These are phyloP conservation scores for Spisula solida DNA, from an alignment of 2,888 invertebrate genomes.

Conservation along the genomic window DNA sequence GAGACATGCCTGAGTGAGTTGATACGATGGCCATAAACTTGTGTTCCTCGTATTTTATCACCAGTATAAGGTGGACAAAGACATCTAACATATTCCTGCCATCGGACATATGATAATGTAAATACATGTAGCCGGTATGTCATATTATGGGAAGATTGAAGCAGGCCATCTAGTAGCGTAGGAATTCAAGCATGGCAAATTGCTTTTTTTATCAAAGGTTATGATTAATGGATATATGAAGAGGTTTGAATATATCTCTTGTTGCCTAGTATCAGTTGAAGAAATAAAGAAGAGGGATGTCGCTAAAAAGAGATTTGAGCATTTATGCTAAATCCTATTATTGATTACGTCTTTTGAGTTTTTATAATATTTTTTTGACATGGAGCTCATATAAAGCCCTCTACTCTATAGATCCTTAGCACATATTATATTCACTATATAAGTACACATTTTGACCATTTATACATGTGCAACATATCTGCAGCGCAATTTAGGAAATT, in stretches of 20 bases:
- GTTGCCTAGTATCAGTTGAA: conserved; percentile 1
- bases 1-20: not conserved
- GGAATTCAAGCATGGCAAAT: conserved; percentile 28
- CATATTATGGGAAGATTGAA: not conserved
- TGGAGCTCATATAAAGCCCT: too few relatives aligned
- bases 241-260: not conserved
- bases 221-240: conserved; percentile 18
- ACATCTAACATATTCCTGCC: not conserved
- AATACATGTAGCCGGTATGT: not conserved
- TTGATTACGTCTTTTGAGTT: not conserved
- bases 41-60: not conserved
- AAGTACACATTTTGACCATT: too few relatives aligned
- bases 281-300: not conserved
- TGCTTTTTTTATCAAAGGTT: conserved; percentile 25
- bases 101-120: not conserved
- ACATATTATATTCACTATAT: too few relatives aligned
- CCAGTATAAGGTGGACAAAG: conserved; percentile 15
- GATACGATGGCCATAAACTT: not conserved
- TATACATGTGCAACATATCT: too few relatives aligned
- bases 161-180: not conserved
- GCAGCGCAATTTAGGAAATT: too few relatives aligned
- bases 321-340: not conserved
- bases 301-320: not conserved
- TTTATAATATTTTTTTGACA: too few relatives aligned
- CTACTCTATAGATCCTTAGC: too few relatives aligned